Conservation (phyloP, 1,140 invertebrate species). For the Olivierus martensii region DNA sequence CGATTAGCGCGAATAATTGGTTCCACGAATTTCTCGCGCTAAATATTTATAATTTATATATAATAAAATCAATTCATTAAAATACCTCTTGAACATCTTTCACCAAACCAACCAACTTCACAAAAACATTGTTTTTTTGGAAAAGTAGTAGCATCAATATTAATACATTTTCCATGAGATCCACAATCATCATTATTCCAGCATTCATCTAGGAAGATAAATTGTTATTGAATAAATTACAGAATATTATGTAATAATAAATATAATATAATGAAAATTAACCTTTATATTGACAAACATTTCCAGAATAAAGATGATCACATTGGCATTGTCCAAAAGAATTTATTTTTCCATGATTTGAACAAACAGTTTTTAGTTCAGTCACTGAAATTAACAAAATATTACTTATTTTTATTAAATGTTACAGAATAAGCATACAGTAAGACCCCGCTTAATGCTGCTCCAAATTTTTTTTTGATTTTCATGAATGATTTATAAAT, state of each 20-base stretch:
- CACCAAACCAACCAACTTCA: slow-evolving; percentile 60
- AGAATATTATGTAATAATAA: too few species aligned
- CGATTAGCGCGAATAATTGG: too few species aligned
- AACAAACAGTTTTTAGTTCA: slow-evolving; percentile 64
- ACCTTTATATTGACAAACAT: slow-evolving; percentile 66
- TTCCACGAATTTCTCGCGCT: too few species aligned
- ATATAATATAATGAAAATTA: background rate
- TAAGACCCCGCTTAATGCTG: too few species aligned
- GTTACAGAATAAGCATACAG: too few species aligned
- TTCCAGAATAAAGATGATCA: slow-evolving; percentile 60
- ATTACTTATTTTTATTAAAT: too few species aligned
- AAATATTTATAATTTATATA: too few species aligned
- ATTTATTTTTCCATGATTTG: slow-evolving; percentile 54
- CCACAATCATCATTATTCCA: slow-evolving; percentile 65
- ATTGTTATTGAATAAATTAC: too few species aligned
- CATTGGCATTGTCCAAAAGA: slow-evolving; percentile 35
- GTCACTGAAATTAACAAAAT: slow-evolving; percentile 32
- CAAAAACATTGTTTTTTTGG: slow-evolving; percentile 80
- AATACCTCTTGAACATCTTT: slow-evolving; percentile 30
- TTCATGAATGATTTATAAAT: too few species aligned
- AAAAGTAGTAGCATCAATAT: slow-evolving; percentile 57
- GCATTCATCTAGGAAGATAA: slow-evolving; percentile 39
- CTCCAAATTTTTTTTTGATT: too few species aligned
- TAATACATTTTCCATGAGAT: slow-evolving; percentile 63
- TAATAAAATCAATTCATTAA: too few species aligned